phyloP scores from a whole-genome alignment of 2,888 invertebrate species.

The Trichopoda pennipes region DNA sequence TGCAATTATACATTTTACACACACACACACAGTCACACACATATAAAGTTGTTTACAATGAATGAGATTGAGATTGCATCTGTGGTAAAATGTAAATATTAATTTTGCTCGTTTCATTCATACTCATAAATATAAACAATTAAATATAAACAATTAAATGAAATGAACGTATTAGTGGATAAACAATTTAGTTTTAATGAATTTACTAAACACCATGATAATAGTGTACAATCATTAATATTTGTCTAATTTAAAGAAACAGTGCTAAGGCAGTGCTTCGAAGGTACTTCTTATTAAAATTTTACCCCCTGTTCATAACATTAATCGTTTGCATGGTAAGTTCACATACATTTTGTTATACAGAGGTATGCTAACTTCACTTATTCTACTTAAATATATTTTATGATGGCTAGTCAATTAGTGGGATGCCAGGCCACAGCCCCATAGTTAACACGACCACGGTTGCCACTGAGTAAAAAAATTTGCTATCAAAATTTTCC shows the following conservation, averaged over 20 bases:
- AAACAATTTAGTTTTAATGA: conserved; percentile 54
- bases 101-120: conserved; percentile 48
- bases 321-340: too few species aligned
- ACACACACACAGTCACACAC: background rate
- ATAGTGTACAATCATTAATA: conserved; percentile 1
- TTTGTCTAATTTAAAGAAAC: background rate
- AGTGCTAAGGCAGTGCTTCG: background rate
- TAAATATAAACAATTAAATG: conserved; percentile 44
- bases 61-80: conserved; percentile 40
- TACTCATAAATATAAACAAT: conserved; percentile 40
- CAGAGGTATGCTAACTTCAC: too few species aligned
- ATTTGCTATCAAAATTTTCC: too few species aligned
- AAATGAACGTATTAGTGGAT: conserved; percentile 18
- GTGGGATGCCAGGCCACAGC: too few species aligned
- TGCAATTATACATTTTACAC: background rate
- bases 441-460: too few species aligned
- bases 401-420: too few species aligned
- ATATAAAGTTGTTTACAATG: conserved; percentile 12
- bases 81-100: conserved; percentile 51
- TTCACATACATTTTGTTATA: too few species aligned
- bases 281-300: too few species aligned
- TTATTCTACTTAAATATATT: too few species aligned
- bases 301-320: too few species aligned
- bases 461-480: too few species aligned
- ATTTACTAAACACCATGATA: conserved; percentile 29